A percentile compares a stretch with the other conserved stretches of the same genome.
Conservation (phyloP, 2,113 vertebrate species). For the Calyptomena viridis region DNA sequence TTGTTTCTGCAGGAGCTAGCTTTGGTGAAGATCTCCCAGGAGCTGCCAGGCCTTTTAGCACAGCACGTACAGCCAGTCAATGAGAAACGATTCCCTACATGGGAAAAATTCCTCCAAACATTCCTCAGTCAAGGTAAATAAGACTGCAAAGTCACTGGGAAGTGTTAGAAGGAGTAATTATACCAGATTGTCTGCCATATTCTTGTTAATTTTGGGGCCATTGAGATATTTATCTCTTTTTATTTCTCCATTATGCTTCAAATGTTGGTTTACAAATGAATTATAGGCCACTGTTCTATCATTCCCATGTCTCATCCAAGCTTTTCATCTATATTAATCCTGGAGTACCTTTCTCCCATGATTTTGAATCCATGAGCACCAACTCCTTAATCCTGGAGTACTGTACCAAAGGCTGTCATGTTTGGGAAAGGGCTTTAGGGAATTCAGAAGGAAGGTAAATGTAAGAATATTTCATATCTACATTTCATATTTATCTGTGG, state of each 20-base stretch:
- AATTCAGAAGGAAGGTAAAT: background rate
- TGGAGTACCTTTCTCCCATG: background rate
- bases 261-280: slow-evolving; percentile 37
- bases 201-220: slow-evolving; percentile 51
- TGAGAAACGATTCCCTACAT: slow-evolving; percentile 85
- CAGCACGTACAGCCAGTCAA: slow-evolving; percentile 83
- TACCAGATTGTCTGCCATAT: slow-evolving; percentile 58
- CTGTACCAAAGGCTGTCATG: background rate
- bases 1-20: slow-evolving; percentile 85
- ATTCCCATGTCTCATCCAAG: background rate
- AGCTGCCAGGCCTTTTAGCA: slow-evolving; percentile 87
- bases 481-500: background rate
- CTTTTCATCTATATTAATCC: background rate
- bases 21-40: slow-evolving; percentile 84
- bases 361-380: background rate
- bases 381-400: background rate
- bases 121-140: slow-evolving; percentile 92
- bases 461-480: background rate
- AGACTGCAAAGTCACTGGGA: slow-evolving; percentile 72
- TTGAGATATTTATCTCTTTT: slow-evolving; percentile 49
- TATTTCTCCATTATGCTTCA: slow-evolving; percentile 24
- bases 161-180: slow-evolving; percentile 58
- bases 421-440: background rate
- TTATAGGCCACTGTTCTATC: slow-evolving; percentile 2
- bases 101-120: slow-evolving; percentile 87